Evolutionary conservation across 2,113 vertebrate genomes (phyloP).

Genomic region (Gobius niger): DNA sequence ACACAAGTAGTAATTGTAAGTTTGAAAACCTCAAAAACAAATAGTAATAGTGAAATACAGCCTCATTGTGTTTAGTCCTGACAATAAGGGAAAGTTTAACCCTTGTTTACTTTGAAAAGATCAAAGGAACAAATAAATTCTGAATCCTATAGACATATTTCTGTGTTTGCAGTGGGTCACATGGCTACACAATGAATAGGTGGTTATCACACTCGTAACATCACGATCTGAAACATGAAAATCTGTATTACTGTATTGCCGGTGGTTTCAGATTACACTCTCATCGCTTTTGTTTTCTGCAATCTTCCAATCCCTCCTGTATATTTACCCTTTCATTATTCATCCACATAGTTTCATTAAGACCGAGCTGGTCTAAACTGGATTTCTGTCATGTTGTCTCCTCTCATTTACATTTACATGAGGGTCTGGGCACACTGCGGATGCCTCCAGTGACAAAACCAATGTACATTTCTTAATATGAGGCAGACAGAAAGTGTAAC

Average conservation of each 20-base stretch:
- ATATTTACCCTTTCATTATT: constrained; percentile 40
- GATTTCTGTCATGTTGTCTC: constrained; percentile 59
- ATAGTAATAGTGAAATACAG: background rate
- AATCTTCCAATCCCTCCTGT: constrained; percentile 8
- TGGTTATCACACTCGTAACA: background rate
- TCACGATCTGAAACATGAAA: background rate
- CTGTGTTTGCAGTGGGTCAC: too few relatives aligned
- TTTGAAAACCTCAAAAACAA: constrained; percentile 16
- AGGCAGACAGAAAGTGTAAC: constrained; percentile 25
- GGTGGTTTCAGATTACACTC: background rate
- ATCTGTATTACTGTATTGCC: background rate
- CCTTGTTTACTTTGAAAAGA: too few relatives aligned
- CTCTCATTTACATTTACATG: constrained; percentile 71
- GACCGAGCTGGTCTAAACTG: constrained; percentile 51
- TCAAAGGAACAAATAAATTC: too few relatives aligned
- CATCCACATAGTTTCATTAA: constrained; percentile 55
- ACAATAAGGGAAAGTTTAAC: too few relatives aligned
- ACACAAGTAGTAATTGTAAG: constrained; percentile 32
- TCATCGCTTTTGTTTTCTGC: background rate
- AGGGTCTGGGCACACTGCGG: constrained; percentile 45
- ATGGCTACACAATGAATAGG: background rate
- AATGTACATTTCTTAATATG: constrained; percentile 41
- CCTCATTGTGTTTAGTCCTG: too few relatives aligned
- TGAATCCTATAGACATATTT: too few relatives aligned
- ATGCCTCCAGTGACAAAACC: constrained; percentile 47